Conservation (phyloP, 2,888 invertebrate genomes). For the Poecilobothrus nobilitatus region DNA sequence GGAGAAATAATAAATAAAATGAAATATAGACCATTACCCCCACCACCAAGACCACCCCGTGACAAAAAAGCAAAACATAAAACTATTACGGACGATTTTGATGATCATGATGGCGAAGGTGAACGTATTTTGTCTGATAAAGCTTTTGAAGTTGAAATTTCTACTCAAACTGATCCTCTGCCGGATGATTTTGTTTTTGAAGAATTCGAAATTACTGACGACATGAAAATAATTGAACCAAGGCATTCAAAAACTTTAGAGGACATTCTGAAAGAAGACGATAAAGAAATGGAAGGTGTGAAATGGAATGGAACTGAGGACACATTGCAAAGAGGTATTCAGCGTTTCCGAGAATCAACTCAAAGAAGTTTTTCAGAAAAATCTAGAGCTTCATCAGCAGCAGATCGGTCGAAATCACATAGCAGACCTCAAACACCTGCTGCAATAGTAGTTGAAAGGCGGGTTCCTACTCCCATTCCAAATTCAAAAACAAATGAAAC, state of each 20-base stretch:
- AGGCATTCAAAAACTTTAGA: conserved; percentile 37
- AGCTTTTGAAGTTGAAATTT: conserved; percentile 59
- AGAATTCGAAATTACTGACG: conserved; percentile 43
- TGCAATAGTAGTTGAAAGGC: conserved; percentile 53
- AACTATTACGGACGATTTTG: conserved; percentile 30
- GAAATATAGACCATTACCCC: conserved; percentile 75
- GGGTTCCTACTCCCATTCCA: conserved; percentile 53
- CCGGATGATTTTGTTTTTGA: conserved; percentile 69
- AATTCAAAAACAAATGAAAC: conserved; percentile 53
- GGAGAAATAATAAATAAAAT: conserved; percentile 72
- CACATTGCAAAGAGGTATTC: conserved; percentile 46
- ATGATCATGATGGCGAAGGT: conserved; percentile 29
- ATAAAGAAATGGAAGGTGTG: conserved; percentile 31
- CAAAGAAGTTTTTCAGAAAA: conserved; percentile 52
- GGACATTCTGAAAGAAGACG: conserved; percentile 37
- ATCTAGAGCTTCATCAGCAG: conserved; percentile 49
- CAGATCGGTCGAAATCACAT: conserved; percentile 50
- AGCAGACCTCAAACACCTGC: conserved; percentile 53
- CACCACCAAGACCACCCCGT: conserved; percentile 77
- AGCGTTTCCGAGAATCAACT: conserved; percentile 49
- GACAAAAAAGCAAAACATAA: conserved; percentile 40
- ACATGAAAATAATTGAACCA: conserved; percentile 41
- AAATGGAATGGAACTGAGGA: conserved; percentile 44
- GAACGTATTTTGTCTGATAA: conserved; percentile 28
- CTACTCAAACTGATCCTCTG: conserved; percentile 77